Base-by-base conservation (phyloP, 2,113 vertebrate genomes). In the Struthio camelus region DNA sequence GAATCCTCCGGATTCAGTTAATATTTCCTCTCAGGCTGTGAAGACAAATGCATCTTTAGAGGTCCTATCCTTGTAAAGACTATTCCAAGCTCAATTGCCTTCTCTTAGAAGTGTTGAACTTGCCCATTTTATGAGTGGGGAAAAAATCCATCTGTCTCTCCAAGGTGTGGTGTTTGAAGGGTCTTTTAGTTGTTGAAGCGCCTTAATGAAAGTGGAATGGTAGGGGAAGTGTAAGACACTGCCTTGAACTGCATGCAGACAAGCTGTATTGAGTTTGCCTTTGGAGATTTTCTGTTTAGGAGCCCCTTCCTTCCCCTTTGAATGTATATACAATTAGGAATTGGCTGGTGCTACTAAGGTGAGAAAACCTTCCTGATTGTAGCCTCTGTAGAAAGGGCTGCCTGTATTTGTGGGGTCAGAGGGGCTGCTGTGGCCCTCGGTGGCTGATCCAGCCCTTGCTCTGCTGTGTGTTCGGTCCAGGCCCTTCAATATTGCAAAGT, bases 181-280 rank as follows among this genome's bases (percentile, higher is more conserved):
- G 23, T 30, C 19, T 32, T 62, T 53, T 56, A 14, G 4, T 61
- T 50, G 46, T 36, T 76, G 32, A 17, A 36, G 53, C 54, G 72
- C 40, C 13, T 48, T 34, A 32, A 5, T 64, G 34, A 25, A 65
- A 62, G 24, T 19, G 50, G 28, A 65, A 32, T 9, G 25, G 14
- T 18, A 11, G 16, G 30, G 17, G 7, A 40, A 46, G n/a, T 8
- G 4, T n/a, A 58, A 64, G 48, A 67, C n/a, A 20, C 67, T n/a
- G 46, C 6, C 14, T 28, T 19, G 40, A 51, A 64, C 40, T 40
- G 23, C 23, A 7, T 0, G 1, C 8, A 28, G n/a, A 8, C 10
- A 30, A 16, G 11, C 9, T 36, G 14, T 59, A n/a, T 61, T 61
- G 79, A 48, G 58, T 54, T 40, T 40, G 48, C 71, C 25, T 38